A percentile compares a stretch with the other conserved stretches of the same genome.
These are phyloP conservation scores for Mus caroli DNA, from an alignment of 2,797 vertebrate species.

Conservation along the genomic window DNA sequence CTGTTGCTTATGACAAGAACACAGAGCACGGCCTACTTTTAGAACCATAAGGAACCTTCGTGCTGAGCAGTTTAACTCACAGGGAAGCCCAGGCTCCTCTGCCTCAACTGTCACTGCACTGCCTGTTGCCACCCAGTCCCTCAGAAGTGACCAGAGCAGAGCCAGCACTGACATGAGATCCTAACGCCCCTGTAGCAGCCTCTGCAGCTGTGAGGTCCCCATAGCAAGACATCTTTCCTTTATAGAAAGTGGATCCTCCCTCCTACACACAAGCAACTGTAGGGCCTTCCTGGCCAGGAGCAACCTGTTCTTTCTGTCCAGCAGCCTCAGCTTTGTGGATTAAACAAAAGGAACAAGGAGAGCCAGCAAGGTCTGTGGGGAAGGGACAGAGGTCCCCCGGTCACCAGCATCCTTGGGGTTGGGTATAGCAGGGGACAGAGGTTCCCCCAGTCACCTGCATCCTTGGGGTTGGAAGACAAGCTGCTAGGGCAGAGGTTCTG, in stretches of 20 bases:
- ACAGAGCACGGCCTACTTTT: neutral
- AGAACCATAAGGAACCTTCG: neutral
- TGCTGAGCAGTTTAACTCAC: neutral
- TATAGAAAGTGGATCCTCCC: neutral
- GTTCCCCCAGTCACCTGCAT: neutral
- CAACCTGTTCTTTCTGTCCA: slow-evolving; percentile 74
- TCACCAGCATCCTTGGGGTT: neutral
- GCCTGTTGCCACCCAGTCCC: neutral
- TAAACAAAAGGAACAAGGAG: slow-evolving; percentile 61
- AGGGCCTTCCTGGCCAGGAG: slow-evolving; percentile 64
- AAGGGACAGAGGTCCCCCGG: neutral
- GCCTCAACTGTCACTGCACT: neutral
- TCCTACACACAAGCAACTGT: slow-evolving; percentile 51
- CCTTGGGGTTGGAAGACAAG: neutral
- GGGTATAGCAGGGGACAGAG: neutral
- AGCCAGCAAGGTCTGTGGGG: neutral
- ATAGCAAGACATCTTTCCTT: slow-evolving; percentile 19
- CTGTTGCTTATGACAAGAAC: neutral
- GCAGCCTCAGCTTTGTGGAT: slow-evolving; percentile 59
- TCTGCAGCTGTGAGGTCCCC: neutral
- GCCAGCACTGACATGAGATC: neutral
- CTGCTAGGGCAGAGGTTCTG: slow-evolving; percentile 17
- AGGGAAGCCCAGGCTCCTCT: neutral
- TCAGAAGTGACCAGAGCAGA: neutral
- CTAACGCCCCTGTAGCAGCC: neutral